Evolutionary conservation across 2,113 vertebrate species (phyloP).

Genomic region (Cebidichthys violaceus): DNA sequence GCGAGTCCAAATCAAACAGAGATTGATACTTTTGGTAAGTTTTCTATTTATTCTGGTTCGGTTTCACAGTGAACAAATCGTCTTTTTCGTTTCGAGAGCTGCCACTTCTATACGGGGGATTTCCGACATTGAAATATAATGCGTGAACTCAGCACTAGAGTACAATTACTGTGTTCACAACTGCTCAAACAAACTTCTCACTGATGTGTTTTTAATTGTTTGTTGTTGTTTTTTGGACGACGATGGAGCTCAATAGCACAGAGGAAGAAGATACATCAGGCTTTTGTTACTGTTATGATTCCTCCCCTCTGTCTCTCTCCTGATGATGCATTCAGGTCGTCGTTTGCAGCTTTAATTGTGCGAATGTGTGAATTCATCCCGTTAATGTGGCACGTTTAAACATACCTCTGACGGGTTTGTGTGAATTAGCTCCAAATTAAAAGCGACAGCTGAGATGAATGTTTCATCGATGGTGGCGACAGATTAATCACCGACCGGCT

Average conservation of each 20-base stretch:
- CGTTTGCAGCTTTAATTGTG: constrained; percentile 15
- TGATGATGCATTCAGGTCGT: neutral
- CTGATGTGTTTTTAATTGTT: neutral
- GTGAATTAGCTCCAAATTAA: constrained; percentile 28
- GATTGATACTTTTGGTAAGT: no score
- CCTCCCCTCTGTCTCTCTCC: no score
- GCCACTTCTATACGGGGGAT: no score
- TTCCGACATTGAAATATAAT: neutral
- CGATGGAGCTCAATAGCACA: no score
- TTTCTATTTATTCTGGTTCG: no score
- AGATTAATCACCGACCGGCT: constrained; percentile 22
- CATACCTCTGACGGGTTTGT: constrained; percentile 7
- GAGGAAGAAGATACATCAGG: neutral
- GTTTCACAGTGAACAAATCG: neutral
- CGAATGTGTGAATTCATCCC: constrained; percentile 21
- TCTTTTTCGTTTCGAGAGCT: neutral
- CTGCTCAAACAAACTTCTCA: neutral
- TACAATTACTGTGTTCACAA: neutral
- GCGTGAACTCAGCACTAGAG: neutral
- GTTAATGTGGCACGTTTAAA: constrained; percentile 32
- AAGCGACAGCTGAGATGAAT: constrained; percentile 28
- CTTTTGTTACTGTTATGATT: neutral
- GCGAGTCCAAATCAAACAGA: no score
- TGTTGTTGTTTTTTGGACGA: neutral
- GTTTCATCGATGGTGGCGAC: constrained; percentile 18